phyloP scores from a whole-genome alignment of 64 coral and sea anemone genomes.

The Astreopora myriophthalma region DNA sequence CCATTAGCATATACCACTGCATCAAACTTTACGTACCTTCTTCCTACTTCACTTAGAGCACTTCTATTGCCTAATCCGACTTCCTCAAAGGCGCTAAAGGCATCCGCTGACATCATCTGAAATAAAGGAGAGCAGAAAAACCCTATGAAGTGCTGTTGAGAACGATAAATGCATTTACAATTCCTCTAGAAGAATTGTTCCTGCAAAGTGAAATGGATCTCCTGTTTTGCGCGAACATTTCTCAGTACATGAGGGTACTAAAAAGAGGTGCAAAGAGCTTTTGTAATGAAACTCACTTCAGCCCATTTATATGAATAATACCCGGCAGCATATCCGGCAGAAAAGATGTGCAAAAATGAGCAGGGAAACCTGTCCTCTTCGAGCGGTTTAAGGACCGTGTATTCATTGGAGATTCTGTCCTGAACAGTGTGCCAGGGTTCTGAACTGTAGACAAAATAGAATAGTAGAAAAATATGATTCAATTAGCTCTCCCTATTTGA shows the following conservation, averaged over 20 bases:
- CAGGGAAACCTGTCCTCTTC: slow-evolving; percentile 79
- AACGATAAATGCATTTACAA: no score
- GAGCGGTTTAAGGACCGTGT: slow-evolving; percentile 77
- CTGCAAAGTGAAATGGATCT: no score
- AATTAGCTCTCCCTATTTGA: no score
- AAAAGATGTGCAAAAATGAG: slow-evolving; percentile 89
- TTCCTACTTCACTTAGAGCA: slow-evolving; percentile 62
- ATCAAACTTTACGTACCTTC: slow-evolving; percentile 41
- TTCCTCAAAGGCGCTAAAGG: slow-evolving; percentile 87
- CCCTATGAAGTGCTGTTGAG: no score
- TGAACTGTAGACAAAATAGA: slow-evolving; percentile 28
- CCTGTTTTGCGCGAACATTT: no score
- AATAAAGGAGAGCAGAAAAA: neutral
- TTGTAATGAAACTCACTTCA: slow-evolving; percentile 62
- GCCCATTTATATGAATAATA: slow-evolving; percentile 99
- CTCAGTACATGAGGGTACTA: no score
- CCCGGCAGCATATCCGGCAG: slow-evolving; percentile 79
- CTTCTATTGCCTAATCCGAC: slow-evolving; percentile 67
- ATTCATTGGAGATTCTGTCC: slow-evolving; percentile 69
- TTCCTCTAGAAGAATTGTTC: no score
- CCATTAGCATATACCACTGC: neutral
- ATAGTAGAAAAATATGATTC: neutral
- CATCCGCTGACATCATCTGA: slow-evolving; percentile 90
- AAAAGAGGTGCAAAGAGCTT: neutral
- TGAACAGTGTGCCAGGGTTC: slow-evolving; percentile 71